These are phyloP conservation scores for Brachypteracias leptosomus DNA, from an alignment of 2,113 vertebrate genomes.

Conservation along the genomic window DNA sequence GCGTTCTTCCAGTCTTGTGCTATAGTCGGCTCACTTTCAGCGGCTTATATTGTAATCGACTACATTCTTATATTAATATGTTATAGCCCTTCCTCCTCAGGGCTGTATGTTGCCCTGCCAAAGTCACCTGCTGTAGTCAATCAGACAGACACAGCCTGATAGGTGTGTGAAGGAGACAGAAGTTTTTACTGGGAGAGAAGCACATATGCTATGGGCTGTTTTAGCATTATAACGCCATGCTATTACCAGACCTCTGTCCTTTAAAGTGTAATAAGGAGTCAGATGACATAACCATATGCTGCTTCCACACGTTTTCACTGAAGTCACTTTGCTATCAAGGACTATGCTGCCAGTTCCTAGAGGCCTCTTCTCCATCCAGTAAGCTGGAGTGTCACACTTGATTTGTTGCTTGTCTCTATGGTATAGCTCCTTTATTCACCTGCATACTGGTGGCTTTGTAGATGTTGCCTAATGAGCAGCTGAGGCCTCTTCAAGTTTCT, in stretches of 20 bases:
- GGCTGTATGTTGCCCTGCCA: not conserved
- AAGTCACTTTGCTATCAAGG: not conserved
- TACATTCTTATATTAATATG: slow-evolving; percentile 49
- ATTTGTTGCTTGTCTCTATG: not conserved
- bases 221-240: not conserved
- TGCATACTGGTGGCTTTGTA: not conserved
- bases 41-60: slow-evolving; percentile 14
- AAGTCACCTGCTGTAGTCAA: slow-evolving; percentile 61
- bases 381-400: not conserved
- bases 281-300: not conserved
- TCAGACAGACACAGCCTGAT: not conserved
- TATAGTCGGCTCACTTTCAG: slow-evolving; percentile 45
- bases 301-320: not conserved
- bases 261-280: slow-evolving; percentile 14
- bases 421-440: not conserved
- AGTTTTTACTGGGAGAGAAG: not conserved
- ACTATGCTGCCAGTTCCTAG: not conserved
- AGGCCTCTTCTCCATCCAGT: not conserved
- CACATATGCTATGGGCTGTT: not conserved
- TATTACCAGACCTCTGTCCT: slow-evolving; percentile 5
- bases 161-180: not conserved
- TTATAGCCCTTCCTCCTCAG: not conserved
- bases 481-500: not conserved
- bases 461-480: not conserved
- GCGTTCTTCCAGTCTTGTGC: slow-evolving; percentile 54